These are phyloP conservation scores for Ageneiosus marmoratus DNA, from an alignment of 2,113 vertebrate genomes.

Conservation along the genomic window DNA sequence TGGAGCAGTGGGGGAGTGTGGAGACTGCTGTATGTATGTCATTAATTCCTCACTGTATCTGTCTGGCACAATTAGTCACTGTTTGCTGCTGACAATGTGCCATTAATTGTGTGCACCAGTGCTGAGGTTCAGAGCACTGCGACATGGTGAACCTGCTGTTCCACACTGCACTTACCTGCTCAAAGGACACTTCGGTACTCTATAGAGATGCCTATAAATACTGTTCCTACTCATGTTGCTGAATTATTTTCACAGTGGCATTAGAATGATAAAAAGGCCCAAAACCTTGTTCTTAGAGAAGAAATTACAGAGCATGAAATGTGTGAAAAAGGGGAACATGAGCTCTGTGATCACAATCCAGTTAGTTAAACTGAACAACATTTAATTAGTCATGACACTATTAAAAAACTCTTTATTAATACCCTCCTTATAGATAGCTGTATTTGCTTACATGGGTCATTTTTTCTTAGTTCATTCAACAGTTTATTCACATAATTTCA, in stretches of 20 bases:
- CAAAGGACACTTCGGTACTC: not conserved
- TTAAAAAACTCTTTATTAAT: no score
- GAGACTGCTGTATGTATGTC: slow-evolving; percentile 85
- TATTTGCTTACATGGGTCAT: not conserved
- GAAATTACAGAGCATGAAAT: not conserved
- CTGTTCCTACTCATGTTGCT: not conserved
- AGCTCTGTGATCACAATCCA: not conserved
- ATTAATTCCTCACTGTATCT: slow-evolving; percentile 89
- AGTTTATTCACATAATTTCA: not conserved
- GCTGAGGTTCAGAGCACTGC: not conserved
- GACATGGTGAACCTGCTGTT: not conserved
- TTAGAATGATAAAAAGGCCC: not conserved
- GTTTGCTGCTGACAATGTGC: slow-evolving; percentile 88
- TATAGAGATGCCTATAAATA: not conserved
- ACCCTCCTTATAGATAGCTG: slow-evolving; percentile 36
- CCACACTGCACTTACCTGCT: not conserved
- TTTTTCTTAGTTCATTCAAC: not conserved
- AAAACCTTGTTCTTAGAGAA: not conserved
- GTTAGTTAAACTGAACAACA: not conserved
- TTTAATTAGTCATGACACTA: not conserved
- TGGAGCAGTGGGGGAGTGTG: slow-evolving; percentile 87
- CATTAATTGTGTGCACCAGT: slow-evolving; percentile 80
- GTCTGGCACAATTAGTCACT: slow-evolving; percentile 89
- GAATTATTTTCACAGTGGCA: not conserved
- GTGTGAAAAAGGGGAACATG: not conserved